Base-by-base conservation (phyloP, 2,888 invertebrate genomes). In the Drosophila subquinaria region DNA sequence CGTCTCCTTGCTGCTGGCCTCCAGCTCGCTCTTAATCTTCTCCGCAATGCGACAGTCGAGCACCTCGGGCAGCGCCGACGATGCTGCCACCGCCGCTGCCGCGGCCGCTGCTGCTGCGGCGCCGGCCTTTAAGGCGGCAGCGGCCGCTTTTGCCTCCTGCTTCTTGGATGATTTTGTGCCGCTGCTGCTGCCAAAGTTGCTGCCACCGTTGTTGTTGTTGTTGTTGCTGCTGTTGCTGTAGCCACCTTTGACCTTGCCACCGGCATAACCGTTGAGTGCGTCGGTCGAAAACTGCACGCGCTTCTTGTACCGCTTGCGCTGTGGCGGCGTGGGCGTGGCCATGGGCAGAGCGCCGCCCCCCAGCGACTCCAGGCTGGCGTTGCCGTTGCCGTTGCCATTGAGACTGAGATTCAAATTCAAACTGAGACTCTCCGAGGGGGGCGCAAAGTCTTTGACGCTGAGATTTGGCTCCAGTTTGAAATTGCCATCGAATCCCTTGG, bases 1-100 rank as follows among this genome's bases (percentile, higher is more conserved):
- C 1, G 90, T 72, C 51, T 90, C 91, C 67, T 91, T 90, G 50
- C 88, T 83, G n/a, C 88, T 88, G 4, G 92, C 92, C 71, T 92
- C 93, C 64, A 93, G 73, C 62, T 93, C 93, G 72, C 91, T 93
- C 69, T 93, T 93, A 62, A 93, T 93, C 78, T 93, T 93, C 79
- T 93, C 93, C 11, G 93, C 93, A 30, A 93, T 93, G 69, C 93
- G 90, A 63, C 93, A 93, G 66, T 93, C 93, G 0, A 93, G 76
- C 4, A 93, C 92, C 80, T 93, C 93, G 13, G 93, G 92, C 51
- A 92, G 67, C 0, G 68, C 72, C 8, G 73, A 53, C 8, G 81
- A 68, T 42, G 76, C 77, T 36, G 77, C 78, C 40, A 72, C 81
- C 23, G 78, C 78, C 42, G 83, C 76, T 1, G 85, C 88, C 0